These are phyloP conservation scores for Cylindroiulus punctatus DNA, from an alignment of 2,888 invertebrate species.

Conservation along the genomic window DNA sequence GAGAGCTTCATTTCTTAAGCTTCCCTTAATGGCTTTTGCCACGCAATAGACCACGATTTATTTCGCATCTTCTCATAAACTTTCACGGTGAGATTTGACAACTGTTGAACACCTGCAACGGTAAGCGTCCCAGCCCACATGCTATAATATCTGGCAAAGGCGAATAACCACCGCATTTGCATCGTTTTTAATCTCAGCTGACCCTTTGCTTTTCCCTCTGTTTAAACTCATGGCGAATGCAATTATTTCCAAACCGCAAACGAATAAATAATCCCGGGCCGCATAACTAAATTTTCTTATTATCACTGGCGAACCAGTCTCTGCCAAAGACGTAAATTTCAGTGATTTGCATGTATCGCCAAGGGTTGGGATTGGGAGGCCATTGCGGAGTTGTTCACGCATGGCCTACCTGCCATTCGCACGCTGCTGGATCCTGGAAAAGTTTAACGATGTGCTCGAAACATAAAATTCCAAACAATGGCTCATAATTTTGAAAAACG, in stretches of 20 bases:
- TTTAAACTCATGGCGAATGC: slow-evolving; percentile 4
- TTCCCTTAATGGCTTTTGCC: slow-evolving; percentile 1
- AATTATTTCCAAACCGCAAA: slow-evolving; percentile 4
- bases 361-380: background rate
- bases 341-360: slow-evolving; percentile 15
- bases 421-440: background rate
- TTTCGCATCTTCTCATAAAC: slow-evolving; percentile 14
- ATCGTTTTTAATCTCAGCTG: background rate
- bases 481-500: slow-evolving; percentile 37
- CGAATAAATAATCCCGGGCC: slow-evolving; percentile 6
- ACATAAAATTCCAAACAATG: slow-evolving; percentile 34
- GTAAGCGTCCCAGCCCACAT: background rate
- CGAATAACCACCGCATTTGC: slow-evolving; percentile 7
- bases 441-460: slow-evolving; percentile 29
- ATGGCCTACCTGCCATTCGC: slow-evolving; percentile 16
- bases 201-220: background rate
- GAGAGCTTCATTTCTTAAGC: background rate
- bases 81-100: background rate
- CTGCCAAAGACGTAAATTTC: background rate
- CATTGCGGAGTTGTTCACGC: background rate
- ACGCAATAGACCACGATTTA: slow-evolving; percentile 12
- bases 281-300: background rate
- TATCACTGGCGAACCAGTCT: background rate
- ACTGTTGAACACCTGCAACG: slow-evolving; percentile 1
- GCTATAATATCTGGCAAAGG: no score